A percentile compares a stretch with the other conserved stretches of the same genome.
Evolutionary conservation across 2,797 vertebrate genomes (phyloP).

Genomic region (Rachycentron canadum): DNA sequence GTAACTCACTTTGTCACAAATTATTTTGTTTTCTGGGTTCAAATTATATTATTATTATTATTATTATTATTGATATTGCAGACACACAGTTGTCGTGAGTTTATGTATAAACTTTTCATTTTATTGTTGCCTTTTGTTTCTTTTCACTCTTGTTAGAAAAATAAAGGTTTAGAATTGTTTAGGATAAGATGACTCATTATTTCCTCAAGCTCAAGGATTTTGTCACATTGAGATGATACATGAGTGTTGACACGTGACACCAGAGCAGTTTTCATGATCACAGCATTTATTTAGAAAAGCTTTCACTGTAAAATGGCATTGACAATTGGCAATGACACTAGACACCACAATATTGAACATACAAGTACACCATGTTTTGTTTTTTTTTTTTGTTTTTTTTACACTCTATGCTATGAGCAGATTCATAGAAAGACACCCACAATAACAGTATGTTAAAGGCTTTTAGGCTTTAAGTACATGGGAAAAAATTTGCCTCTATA

Average conservation of each 20-base stretch:
- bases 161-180: conserved; percentile 91
- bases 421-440: conserved; percentile 73
- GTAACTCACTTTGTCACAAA: conserved; percentile 83
- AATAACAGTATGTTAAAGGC: conserved; percentile 65
- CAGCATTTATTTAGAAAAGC: conserved; percentile 81
- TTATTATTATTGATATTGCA: conserved; percentile 87
- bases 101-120: conserved; percentile 90
- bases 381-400: conserved; percentile 11
- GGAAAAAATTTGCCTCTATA: conserved; percentile 48
- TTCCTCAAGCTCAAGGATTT: conserved; percentile 15
- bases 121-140: conserved; percentile 89
- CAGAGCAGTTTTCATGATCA: conserved; percentile 39
- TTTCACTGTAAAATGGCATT: conserved; percentile 73
- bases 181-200: conserved; percentile 73
- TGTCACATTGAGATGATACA: not conserved
- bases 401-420: conserved; percentile 67
- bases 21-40: conserved; percentile 83
- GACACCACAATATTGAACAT: conserved; percentile 73
- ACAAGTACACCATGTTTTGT: conserved; percentile 60
- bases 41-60: conserved; percentile 84
- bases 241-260: not conserved
- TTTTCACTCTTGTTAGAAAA: conserved; percentile 91
- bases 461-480: conserved; percentile 56
- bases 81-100: conserved; percentile 85
- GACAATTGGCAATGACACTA: too few species aligned